Evolutionary conservation across 37 sponge, comb jelly and placozoan genomes (phyloP).

Genomic region (Cladorhizidae sp.): DNA sequence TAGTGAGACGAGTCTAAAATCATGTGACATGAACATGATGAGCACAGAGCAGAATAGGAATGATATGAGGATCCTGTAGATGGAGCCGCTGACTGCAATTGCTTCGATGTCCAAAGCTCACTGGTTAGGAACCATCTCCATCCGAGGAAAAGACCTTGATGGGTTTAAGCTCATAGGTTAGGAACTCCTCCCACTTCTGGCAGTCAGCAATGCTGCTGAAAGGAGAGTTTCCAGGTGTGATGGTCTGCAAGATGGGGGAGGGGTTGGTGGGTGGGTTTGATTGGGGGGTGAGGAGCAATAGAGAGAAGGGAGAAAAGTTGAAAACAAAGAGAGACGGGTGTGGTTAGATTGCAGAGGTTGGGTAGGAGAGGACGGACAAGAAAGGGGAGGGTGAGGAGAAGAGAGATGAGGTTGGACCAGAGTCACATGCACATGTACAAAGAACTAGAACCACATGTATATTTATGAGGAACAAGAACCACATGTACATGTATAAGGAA

Average conservation of each 20-base stretch:
- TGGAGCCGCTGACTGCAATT: slow-evolving; percentile 61
- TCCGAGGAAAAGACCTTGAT: slow-evolving; percentile 14
- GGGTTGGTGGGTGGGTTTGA: background rate
- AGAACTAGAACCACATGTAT: too few species aligned
- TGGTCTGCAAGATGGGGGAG: slow-evolving; percentile 35
- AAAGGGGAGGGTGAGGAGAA: too few species aligned
- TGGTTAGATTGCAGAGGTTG: too few species aligned
- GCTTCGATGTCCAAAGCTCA: slow-evolving; percentile 74
- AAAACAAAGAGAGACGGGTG: too few species aligned
- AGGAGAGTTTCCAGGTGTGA: slow-evolving; percentile 26
- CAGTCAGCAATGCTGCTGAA: slow-evolving; percentile 41
- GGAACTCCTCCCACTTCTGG: slow-evolving; percentile 71
- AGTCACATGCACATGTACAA: too few species aligned
- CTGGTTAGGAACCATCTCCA: slow-evolving; percentile 66
- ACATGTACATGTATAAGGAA: too few species aligned
- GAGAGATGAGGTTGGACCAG: too few species aligned
- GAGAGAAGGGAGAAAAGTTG: background rate
- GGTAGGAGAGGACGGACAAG: too few species aligned
- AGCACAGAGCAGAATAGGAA: slow-evolving; percentile 58
- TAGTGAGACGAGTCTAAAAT: slow-evolving; percentile 46
- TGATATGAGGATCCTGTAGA: slow-evolving; percentile 71
- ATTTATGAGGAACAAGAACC: too few species aligned
- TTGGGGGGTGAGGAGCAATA: background rate
- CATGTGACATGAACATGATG: slow-evolving; percentile 54
- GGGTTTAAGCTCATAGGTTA: slow-evolving; percentile 40